These are phyloP conservation scores for Hydropsyche betteni DNA, from an alignment of 2,888 invertebrate genomes.

Conservation along the genomic window DNA sequence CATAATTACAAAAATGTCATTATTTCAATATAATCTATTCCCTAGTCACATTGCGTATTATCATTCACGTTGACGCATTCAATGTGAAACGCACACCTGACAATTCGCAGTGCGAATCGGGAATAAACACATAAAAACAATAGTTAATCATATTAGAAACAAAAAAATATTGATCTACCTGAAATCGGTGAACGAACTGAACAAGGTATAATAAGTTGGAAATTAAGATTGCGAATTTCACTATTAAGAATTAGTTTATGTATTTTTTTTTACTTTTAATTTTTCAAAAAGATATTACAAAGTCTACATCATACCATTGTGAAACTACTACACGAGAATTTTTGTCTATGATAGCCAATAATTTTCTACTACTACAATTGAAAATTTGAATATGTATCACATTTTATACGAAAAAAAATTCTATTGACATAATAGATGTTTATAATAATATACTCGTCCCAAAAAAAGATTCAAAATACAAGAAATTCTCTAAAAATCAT, in stretches of 20 bases:
- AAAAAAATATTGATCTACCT: background rate
- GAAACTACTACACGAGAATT: conserved; percentile 38
- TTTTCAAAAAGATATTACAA: conserved; percentile 11
- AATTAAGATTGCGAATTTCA: background rate
- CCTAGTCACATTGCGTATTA: conserved; percentile 49
- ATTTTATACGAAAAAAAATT: conserved; percentile 29
- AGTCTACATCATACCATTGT: conserved; percentile 35
- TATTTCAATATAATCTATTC: conserved; percentile 48
- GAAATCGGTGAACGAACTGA: background rate
- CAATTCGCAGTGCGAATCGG: conserved; percentile 12
- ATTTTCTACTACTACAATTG: conserved; percentile 38
- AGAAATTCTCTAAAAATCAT: no score
- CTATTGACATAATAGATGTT: no score
- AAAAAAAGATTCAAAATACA: background rate
- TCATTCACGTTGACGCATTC: background rate
- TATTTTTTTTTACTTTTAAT: conserved; percentile 14
- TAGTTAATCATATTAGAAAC: conserved; percentile 18
- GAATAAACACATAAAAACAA: conserved; percentile 8
- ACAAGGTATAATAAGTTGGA: background rate
- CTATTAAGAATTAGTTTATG: conserved; percentile 1
- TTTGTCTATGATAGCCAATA: conserved; percentile 36
- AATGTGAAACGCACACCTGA: background rate
- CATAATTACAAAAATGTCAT: conserved; percentile 50
- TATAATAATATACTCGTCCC: no score
- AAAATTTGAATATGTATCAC: conserved; percentile 37